Conservation (phyloP, 1,140 invertebrate species). For the Lepidurus arcticus region DNA sequence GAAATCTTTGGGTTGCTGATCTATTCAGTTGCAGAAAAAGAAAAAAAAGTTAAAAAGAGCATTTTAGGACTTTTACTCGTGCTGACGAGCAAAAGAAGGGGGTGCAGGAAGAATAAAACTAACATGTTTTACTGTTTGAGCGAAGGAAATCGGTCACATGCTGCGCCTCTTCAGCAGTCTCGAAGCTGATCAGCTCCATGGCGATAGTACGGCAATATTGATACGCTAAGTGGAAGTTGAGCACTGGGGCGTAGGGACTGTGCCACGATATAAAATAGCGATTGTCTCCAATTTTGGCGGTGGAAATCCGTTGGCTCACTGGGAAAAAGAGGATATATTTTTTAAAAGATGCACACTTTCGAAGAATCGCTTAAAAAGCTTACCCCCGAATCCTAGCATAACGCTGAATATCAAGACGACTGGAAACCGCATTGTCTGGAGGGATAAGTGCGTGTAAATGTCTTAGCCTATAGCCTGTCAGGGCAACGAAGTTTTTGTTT, state of each 20-base stretch:
- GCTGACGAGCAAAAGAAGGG: not conserved
- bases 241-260: constrained; percentile 77
- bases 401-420: not conserved
- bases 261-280: constrained; percentile 81
- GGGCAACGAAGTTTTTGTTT: not conserved
- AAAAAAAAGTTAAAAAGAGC: constrained; percentile 11
- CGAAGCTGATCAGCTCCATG: constrained; percentile 73
- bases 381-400: not conserved
- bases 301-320: constrained; percentile 32
- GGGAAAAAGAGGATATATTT: not conserved
- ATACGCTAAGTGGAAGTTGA: constrained; percentile 65
- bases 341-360: no score
- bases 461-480: not conserved
- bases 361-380: not conserved
- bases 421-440: not conserved
- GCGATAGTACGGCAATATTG: constrained; percentile 74
- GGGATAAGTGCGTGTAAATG: not conserved
- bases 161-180: constrained; percentile 77
- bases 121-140: constrained; percentile 57
- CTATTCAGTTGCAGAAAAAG: not conserved
- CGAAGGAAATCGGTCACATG: constrained; percentile 72
- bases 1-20: constrained; percentile 53
- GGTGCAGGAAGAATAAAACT: constrained; percentile 28
- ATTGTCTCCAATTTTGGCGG: constrained; percentile 59
- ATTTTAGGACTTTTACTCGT: not conserved